Evolutionary conservation across 2,888 invertebrate genomes (phyloP), one percentile per base, ranked within the genome.

Genomic region (Trachelus tabidus): DNA sequence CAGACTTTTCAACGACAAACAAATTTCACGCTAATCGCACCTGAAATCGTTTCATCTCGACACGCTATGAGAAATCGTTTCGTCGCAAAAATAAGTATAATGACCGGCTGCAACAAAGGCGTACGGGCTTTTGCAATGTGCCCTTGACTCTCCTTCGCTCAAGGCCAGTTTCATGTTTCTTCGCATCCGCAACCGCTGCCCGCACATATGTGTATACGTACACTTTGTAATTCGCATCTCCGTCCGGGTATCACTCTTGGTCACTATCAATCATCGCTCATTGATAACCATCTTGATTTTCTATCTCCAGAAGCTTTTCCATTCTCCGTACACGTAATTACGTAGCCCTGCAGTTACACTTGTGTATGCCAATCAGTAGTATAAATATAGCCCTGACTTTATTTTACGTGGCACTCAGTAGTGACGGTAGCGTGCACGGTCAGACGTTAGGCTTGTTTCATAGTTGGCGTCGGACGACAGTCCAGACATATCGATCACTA

Each of bases 11-110:
- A 71, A 71, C 71, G 34, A 31, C 78, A 76, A 69, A 78, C 78
- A 79, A 79, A 80, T 80, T 80, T 79, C 75, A 77, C 79, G 80
- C 78, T 76, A 80, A 80, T 80, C 75, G 79, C 69, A 34, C 76
- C 35, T 79, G 75, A 77, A 80, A 80, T 80, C 78, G 78, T 77
- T 80, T 80, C 78, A 80, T 80, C 78, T 68, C 75, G 76, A 75
- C 73, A 73, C 78, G 80, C 80, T 75, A 76, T 35, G 73, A 75
- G 68, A 77, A 80, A 80, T 79, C 77, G 40, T 74, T 69, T 73
- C 37, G 75, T 69, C 34, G 69, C 75, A 34, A 37, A 68, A 75
- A 79, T 68, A 40, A 76, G 56, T 75, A 77, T 79, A 77, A 79
- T 77, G 77, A 76, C 77, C 71, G 73, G 33, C 34, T 69, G 75